phyloP scores from a whole-genome alignment of 1,140 invertebrate species.

The Aphaenogaster ashmeadi region DNA sequence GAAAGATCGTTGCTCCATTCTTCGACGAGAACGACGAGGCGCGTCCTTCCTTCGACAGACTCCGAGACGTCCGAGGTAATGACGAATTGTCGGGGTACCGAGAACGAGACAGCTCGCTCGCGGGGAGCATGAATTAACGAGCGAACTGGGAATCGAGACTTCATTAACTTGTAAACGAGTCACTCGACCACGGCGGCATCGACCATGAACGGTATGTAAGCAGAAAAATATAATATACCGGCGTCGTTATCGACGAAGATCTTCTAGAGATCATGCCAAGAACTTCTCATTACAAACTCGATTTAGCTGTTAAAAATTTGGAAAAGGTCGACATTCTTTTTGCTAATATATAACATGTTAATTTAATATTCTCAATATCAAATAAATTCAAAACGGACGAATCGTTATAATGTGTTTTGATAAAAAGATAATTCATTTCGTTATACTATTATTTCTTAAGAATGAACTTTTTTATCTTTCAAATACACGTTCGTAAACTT shows the following conservation, averaged over 20 bases:
- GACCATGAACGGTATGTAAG: slow-evolving; percentile 16
- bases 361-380: background rate
- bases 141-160: slow-evolving; percentile 49
- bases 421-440: slow-evolving; percentile 1
- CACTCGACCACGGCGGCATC: slow-evolving; percentile 45
- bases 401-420: background rate
- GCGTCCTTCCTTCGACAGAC: slow-evolving; percentile 36
- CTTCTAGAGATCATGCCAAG: background rate
- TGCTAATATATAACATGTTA: background rate
- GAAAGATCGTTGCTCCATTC: slow-evolving; percentile 27
- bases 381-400: background rate
- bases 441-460: background rate
- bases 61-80: slow-evolving; percentile 43
- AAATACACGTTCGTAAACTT: background rate
- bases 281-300: background rate
- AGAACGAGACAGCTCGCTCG: slow-evolving; percentile 50
- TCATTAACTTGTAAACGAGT: slow-evolving; percentile 63
- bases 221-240: slow-evolving; percentile 22
- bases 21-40: slow-evolving; percentile 11
- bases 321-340: background rate
- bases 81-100: slow-evolving; percentile 54
- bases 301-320: background rate
- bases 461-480: background rate
- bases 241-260: slow-evolving; percentile 17
- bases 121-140: slow-evolving; percentile 49